These are phyloP conservation scores for Eulemur rufifrons DNA, from an alignment of 2,113 vertebrate genomes.

Conservation along the genomic window DNA sequence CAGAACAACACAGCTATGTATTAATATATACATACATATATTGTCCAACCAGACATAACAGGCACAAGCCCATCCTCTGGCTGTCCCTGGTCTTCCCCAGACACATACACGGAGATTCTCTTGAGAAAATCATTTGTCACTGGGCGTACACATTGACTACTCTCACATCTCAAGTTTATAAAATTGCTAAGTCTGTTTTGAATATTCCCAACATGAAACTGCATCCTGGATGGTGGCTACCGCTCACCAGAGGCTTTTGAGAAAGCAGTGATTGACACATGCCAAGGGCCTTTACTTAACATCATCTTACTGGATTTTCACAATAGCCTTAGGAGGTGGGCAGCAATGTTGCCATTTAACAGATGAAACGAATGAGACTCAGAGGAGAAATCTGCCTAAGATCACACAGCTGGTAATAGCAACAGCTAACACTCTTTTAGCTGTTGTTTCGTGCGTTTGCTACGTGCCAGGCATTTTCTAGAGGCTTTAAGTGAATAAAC, in stretches of 20 bases:
- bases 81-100: neutral
- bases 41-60: neutral
- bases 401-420: neutral
- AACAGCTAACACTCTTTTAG: neutral
- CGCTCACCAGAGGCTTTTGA: neutral
- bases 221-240: neutral
- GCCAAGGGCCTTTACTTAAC: neutral
- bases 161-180: neutral
- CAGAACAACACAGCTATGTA: neutral
- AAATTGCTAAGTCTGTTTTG: neutral
- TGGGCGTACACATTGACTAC: neutral
- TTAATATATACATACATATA: no score
- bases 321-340: neutral
- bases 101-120: neutral
- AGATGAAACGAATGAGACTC: neutral
- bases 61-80: rapidly evolving
- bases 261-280: neutral
- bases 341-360: neutral
- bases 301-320: neutral
- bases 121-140: neutral
- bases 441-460: neutral
- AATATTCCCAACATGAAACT: neutral
- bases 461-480: neutral
- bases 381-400: neutral
- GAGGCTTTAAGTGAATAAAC: neutral